Percentiles rank a stretch among this genome's conserved stretches.
Evolutionary conservation across 1,140 invertebrate genomes (phyloP).

Genomic region (Dendroctonus ponderosae): DNA sequence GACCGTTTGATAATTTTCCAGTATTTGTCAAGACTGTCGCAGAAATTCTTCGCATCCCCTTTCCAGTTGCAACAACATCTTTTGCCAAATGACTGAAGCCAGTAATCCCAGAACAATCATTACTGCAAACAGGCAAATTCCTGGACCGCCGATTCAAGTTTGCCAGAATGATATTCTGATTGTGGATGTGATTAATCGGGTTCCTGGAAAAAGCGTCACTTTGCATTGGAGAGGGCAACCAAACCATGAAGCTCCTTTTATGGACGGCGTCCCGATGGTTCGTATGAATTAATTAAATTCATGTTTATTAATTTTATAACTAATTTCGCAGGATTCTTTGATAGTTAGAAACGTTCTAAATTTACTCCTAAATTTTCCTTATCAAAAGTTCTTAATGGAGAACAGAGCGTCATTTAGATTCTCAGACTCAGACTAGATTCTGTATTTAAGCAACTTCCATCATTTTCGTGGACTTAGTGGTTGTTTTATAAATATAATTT

Average conservation of each 20-base stretch:
- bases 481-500: no score
- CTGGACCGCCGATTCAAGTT: constrained; percentile 81
- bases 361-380: no score
- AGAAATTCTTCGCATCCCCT: constrained; percentile 56
- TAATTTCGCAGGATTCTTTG: no score
- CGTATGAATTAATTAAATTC: background rate
- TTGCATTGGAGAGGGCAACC: constrained; percentile 84
- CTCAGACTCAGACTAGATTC: no score
- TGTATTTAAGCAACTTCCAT: no score
- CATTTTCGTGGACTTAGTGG: no score
- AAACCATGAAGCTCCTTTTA: constrained; percentile 74
- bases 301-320: no score
- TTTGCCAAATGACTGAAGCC: constrained; percentile 68
- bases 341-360: no score
- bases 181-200: constrained; percentile 77
- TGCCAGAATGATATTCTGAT: constrained; percentile 84
- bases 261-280: constrained; percentile 82
- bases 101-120: constrained; percentile 69
- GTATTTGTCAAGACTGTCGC: constrained; percentile 64
- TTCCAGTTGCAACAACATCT: constrained; percentile 54
- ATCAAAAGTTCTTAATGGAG: no score
- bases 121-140: constrained; percentile 76
- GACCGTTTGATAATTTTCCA: constrained; percentile 32
- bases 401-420: no score
- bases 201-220: constrained; percentile 67